These are phyloP conservation scores for Manacus vitellinus DNA, from an alignment of 2,113 vertebrate species.

Conservation along the genomic window DNA sequence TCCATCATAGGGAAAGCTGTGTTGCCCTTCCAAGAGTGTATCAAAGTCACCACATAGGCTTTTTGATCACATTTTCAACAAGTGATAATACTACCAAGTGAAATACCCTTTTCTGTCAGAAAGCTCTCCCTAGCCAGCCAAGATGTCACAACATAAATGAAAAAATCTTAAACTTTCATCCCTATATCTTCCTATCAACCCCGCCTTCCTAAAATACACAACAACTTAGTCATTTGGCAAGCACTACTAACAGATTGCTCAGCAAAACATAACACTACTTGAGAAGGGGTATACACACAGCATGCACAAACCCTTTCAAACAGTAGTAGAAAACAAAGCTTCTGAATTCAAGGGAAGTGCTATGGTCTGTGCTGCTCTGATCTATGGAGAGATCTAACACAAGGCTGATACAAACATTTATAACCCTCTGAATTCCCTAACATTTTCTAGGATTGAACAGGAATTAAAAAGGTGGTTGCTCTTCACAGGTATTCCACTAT, in stretches of 20 bases:
- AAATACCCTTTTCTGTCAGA: background rate
- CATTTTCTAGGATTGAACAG: background rate
- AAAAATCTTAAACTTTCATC: background rate
- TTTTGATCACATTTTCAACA: background rate
- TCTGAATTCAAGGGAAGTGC: background rate
- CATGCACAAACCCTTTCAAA: background rate
- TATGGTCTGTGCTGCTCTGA: accelerated
- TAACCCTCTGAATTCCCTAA: background rate
- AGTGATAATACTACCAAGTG: background rate
- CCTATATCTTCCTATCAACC: background rate
- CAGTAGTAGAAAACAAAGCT: background rate
- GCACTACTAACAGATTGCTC: background rate
- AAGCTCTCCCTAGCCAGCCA: background rate
- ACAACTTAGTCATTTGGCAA: background rate
- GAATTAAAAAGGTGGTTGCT: background rate
- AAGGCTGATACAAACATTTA: background rate
- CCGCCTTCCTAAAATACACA: background rate
- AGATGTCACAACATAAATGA: background rate
- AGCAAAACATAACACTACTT: background rate
- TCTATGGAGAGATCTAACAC: background rate
- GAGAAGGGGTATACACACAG: background rate
- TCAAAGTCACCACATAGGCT: background rate
- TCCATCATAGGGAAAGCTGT: background rate
- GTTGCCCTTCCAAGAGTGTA: background rate
- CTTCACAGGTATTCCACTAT: background rate